Evolutionary conservation across 1,140 invertebrate species (phyloP).

Genomic region (Hermetia illucens): DNA sequence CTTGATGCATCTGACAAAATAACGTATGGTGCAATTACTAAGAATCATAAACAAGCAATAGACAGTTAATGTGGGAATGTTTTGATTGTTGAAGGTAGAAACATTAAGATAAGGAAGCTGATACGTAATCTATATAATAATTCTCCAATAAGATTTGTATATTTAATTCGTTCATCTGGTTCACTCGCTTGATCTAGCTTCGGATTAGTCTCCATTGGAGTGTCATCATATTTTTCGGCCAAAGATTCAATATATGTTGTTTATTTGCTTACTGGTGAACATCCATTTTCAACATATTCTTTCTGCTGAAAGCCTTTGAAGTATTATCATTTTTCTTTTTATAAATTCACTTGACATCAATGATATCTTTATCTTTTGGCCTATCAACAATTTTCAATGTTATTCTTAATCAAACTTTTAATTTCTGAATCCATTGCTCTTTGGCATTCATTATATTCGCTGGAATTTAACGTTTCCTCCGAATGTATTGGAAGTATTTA

Average conservation of each 20-base stretch:
- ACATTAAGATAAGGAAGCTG: too few relatives aligned
- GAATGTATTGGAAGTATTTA: slow-evolving; percentile 14
- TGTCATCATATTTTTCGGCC: slow-evolving; percentile 22
- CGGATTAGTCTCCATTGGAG: slow-evolving; percentile 31
- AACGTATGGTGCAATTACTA: too few relatives aligned
- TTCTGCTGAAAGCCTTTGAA: slow-evolving; percentile 18
- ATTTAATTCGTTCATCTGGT: slow-evolving; percentile 1
- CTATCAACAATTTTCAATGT: slow-evolving; percentile 25
- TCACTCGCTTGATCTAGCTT: slow-evolving; percentile 17
- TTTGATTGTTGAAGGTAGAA: too few relatives aligned
- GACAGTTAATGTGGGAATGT: too few relatives aligned
- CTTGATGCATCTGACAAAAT: too few relatives aligned
- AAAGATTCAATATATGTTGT: slow-evolving; percentile 29
- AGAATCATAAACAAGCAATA: too few relatives aligned
- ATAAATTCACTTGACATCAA: slow-evolving; percentile 24
- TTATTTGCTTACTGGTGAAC: slow-evolving; percentile 16
- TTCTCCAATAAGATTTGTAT: slow-evolving; percentile 23
- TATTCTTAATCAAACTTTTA: slow-evolving; percentile 20
- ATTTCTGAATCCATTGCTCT: slow-evolving; percentile 26
- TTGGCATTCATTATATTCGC: slow-evolving; percentile 18
- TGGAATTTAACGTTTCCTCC: slow-evolving; percentile 17
- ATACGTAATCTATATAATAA: slow-evolving; percentile 31
- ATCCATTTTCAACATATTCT: slow-evolving; percentile 12
- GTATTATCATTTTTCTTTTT: slow-evolving; percentile 10
- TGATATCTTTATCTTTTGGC: slow-evolving; percentile 16